A percentile compares a stretch with the other conserved stretches of the same genome.
phyloP scores from a whole-genome alignment of 2,888 invertebrate genomes.

The Ypsolopha sequella region DNA sequence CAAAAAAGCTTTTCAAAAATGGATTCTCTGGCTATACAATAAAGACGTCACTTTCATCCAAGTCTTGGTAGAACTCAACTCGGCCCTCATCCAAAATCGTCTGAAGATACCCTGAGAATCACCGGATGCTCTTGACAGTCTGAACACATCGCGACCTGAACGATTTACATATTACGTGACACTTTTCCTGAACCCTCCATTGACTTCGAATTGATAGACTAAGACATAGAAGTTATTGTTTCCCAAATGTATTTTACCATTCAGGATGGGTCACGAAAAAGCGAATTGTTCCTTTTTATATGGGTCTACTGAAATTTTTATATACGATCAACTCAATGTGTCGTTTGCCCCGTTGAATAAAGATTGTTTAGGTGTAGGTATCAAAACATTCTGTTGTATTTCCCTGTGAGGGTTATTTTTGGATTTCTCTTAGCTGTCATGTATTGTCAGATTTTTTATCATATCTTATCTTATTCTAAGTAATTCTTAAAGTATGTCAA shows the following conservation, averaged over 20 bases:
- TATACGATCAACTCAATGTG: constrained; percentile 20
- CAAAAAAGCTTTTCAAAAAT: no score
- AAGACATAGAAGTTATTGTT: constrained; percentile 64
- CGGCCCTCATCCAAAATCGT: constrained; percentile 49
- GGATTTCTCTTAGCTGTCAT: no score
- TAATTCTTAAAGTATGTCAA: no score
- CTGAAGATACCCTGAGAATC: constrained; percentile 41
- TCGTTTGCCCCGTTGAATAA: no score
- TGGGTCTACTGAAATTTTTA: constrained; percentile 45
- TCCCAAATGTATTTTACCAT: constrained; percentile 43
- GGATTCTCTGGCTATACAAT: no score
- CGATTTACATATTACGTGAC: constrained; percentile 70
- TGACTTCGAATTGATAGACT: constrained; percentile 60
- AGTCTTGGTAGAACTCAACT: constrained; percentile 28
- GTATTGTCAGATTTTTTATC: no score
- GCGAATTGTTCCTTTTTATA: constrained; percentile 47
- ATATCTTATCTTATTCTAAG: no score
- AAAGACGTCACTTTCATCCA: no score
- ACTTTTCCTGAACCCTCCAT: constrained; percentile 59
- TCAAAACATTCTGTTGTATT: no score
- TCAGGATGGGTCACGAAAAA: constrained; percentile 32
- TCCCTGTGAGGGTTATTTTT: no score
- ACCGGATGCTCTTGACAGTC: constrained; percentile 60
- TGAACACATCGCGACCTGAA: constrained; percentile 63
- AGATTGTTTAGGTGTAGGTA: no score